phyloP scores from a whole-genome alignment of 2,888 invertebrate species.

The Tiliacea citrago region DNA sequence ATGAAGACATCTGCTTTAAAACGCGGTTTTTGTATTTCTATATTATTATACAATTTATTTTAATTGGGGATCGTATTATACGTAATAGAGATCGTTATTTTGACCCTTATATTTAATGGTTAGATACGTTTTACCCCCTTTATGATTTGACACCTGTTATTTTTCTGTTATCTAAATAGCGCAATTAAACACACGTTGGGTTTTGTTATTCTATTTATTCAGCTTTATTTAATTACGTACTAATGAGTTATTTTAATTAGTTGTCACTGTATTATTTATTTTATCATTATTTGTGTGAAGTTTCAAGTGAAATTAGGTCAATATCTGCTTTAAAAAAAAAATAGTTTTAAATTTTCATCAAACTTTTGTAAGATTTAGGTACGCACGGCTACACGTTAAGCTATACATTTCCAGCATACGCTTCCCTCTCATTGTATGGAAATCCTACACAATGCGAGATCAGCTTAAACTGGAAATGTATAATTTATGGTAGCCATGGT shows the following conservation, averaged over 20 bases:
- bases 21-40: slow-evolving; percentile 49
- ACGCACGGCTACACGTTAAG: neutral
- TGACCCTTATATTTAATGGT: slow-evolving; percentile 46
- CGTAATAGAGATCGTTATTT: slow-evolving; percentile 42
- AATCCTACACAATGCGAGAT: too few relatives aligned
- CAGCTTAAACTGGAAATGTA: too few relatives aligned
- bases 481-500: too few relatives aligned
- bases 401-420: too few relatives aligned
- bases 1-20: slow-evolving; percentile 81
- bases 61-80: slow-evolving; percentile 56
- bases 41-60: slow-evolving; percentile 62
- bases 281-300: neutral
- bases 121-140: slow-evolving; percentile 34
- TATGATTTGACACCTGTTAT: slow-evolving; percentile 48
- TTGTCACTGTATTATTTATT: neutral
- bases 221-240: slow-evolving; percentile 16
- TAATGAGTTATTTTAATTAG: slow-evolving; percentile 4
- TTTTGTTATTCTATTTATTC: slow-evolving; percentile 13
- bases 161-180: slow-evolving; percentile 45
- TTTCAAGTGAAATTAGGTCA: neutral
- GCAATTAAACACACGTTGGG: slow-evolving; percentile 14
- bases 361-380: neutral
- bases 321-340: too few relatives aligned
- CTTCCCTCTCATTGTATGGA: too few relatives aligned
- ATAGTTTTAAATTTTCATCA: neutral